Evolutionary conservation across 2,113 vertebrate genomes (phyloP), one percentile per base, ranked within the genome.

Genomic region (Anser brachyrhynchus): DNA sequence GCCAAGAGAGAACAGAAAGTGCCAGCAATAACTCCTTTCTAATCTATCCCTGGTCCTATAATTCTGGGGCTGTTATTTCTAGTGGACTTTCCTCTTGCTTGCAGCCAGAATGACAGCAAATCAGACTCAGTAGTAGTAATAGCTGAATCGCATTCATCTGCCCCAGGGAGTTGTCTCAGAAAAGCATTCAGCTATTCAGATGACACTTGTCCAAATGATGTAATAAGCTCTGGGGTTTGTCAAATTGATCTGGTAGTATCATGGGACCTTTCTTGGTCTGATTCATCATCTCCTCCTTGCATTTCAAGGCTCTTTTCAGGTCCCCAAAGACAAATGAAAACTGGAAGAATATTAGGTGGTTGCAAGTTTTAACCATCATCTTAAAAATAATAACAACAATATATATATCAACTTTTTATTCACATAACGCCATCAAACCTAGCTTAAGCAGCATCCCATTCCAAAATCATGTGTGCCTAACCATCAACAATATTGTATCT

Each of bases 1-100:
- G 89, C 92, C 94, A 95, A 84, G 87, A 95, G 89, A 94, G 89
- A 93, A 80, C 33, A 92, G 84, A 25, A 85, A 73, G 67, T 49
- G 55, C 87, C 89, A 87, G 87, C 66, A 93, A 87, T 87, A 92
- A 79, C 89, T 91, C 77, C 81, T 79, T 87, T 89, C 74, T 93
- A 87, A 96, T 92, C 90, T 73, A 55, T 41, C 43, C 57, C 49
- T 64, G 61, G 66, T 61, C 58, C 66, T 92, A 1, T 31, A 70
- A 46, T 7, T 66, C 77, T 54, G 39, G 43, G 49, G 39, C 66
- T 94, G 86, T 79, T 96, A 73, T 66, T 95, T 89, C 89, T 62
- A 54, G 70, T 80, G 93, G 93, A 73, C 80, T 75, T 92, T 5
- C 43, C 90, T 65, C 33, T 57, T 90, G 52, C 83, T 89, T 75